These are phyloP conservation scores for Perdix hodgsoniae DNA, from an alignment of 2,797 vertebrate species.

Conservation along the genomic window DNA sequence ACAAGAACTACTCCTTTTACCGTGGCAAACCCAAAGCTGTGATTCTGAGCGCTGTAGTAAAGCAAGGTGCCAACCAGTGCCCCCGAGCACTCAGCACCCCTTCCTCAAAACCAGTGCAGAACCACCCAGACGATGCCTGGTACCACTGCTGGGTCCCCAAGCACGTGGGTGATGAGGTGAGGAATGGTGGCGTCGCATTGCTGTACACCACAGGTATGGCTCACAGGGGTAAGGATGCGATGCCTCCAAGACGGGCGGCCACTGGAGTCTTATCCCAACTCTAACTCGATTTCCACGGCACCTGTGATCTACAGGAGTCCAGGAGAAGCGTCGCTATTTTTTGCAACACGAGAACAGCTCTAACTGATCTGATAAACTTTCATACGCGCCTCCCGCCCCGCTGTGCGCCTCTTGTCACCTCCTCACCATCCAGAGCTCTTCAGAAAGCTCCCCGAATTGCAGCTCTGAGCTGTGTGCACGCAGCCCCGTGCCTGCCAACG, in stretches of 20 bases:
- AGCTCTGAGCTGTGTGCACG: not conserved
- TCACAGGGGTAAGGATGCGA: not conserved
- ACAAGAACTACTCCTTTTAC: not conserved
- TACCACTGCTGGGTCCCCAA: not conserved
- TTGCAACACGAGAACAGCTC: not conserved
- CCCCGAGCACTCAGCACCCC: fast-evolving
- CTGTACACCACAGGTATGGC: fast-evolving
- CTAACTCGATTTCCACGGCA: not conserved
- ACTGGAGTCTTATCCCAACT: fast-evolving
- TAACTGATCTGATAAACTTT: not conserved
- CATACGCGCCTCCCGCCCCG: fast-evolving
- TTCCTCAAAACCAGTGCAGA: not conserved
- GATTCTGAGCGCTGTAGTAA: fast-evolving
- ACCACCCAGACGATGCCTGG: not conserved
- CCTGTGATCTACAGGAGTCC: not conserved
- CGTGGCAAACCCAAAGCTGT: not conserved
- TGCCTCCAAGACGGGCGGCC: fast-evolving
- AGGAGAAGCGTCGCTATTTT: not conserved
- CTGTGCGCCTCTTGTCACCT: not conserved
- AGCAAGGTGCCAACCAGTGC: not conserved
- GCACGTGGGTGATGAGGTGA: not conserved
- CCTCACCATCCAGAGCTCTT: not conserved
- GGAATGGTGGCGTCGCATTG: not conserved
- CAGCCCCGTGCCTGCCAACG: not conserved
- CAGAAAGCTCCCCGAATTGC: not conserved